phyloP scores from a whole-genome alignment of 2,797 vertebrate genomes.

The Tarsius wallacei region DNA sequence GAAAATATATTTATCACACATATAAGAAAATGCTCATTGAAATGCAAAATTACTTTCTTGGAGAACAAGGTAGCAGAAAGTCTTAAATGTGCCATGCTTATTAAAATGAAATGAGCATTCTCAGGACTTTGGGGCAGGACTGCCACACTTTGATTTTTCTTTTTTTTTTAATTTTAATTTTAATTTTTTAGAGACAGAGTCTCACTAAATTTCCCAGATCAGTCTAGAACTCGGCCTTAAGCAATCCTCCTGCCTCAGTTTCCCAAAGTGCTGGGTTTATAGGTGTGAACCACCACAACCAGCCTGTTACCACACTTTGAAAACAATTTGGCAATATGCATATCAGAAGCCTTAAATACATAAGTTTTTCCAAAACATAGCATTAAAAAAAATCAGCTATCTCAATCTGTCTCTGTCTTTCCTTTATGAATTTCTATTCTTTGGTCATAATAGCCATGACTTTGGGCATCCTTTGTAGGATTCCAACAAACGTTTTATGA shows the following conservation, averaged over 20 bases:
- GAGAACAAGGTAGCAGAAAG: neutral
- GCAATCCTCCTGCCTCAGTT: too few relatives aligned
- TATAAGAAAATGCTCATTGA: constrained; percentile 40
- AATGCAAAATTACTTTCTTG: constrained; percentile 31
- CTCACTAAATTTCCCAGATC: too few relatives aligned
- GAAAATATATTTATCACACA: neutral
- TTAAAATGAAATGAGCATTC: neutral
- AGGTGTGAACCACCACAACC: too few relatives aligned
- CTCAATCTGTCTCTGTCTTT: neutral
- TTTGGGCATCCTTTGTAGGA: neutral
- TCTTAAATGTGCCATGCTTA: neutral
- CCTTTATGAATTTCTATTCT: neutral
- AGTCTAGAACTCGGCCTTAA: too few relatives aligned
- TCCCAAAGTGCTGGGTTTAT: too few relatives aligned
- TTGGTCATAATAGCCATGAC: neutral
- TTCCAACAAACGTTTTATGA: neutral
- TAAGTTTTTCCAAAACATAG: constrained; percentile 42
- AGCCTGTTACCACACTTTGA: too few relatives aligned
- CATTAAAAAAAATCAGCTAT: neutral
- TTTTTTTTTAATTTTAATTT: too few relatives aligned
- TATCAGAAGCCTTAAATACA: constrained; percentile 30
- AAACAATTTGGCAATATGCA: neutral
- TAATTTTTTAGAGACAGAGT: too few relatives aligned
- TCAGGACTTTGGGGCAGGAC: neutral
- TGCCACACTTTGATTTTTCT: neutral